A percentile compares a stretch with the other conserved stretches of the same genome.
These are phyloP conservation scores for Rhodophaea formosa DNA, from an alignment of 2,888 invertebrate species.

Conservation along the genomic window DNA sequence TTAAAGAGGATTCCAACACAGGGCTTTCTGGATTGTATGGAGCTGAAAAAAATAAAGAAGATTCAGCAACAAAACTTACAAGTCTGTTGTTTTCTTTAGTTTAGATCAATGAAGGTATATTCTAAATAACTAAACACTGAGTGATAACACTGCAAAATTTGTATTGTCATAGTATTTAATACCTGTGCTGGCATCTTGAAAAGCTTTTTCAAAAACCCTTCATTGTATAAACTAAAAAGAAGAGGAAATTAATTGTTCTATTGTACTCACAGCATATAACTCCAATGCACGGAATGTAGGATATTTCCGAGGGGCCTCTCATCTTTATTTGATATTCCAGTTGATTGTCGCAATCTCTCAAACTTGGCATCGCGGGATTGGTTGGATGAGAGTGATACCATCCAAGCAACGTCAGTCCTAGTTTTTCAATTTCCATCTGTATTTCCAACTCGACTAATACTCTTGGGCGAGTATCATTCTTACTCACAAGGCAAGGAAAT, in stretches of 20 bases:
- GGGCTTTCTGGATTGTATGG: slow-evolving; percentile 91
- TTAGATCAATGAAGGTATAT: too few relatives aligned
- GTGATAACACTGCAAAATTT: too few relatives aligned
- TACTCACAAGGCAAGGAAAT: slow-evolving; percentile 92
- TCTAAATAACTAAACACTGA: too few relatives aligned
- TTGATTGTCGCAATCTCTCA: slow-evolving; percentile 94
- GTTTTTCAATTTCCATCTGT: slow-evolving; percentile 89
- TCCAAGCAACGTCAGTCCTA: slow-evolving; percentile 91
- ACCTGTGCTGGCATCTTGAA: too few relatives aligned
- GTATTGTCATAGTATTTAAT: too few relatives aligned
- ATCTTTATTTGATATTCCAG: slow-evolving; percentile 96
- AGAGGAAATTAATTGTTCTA: not conserved
- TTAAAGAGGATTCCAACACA: slow-evolving; percentile 90
- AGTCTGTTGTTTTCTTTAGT: too few relatives aligned
- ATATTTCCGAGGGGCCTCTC: slow-evolving; percentile 94
- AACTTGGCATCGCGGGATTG: slow-evolving; percentile 92
- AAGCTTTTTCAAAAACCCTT: too few relatives aligned
- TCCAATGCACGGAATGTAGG: slow-evolving; percentile 96
- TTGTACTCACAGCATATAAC: slow-evolving; percentile 92
- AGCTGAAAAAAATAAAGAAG: slow-evolving; percentile 76
- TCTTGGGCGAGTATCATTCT: slow-evolving; percentile 89
- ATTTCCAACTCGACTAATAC: slow-evolving; percentile 90
- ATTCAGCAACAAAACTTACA: not conserved
- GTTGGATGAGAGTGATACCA: slow-evolving; percentile 98
- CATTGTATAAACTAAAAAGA: not conserved